Percentiles rank a stretch among this genome's conserved stretches.
Evolutionary conservation across 2,888 invertebrate genomes (phyloP).

Genomic region (Drosophila anomalipes): DNA sequence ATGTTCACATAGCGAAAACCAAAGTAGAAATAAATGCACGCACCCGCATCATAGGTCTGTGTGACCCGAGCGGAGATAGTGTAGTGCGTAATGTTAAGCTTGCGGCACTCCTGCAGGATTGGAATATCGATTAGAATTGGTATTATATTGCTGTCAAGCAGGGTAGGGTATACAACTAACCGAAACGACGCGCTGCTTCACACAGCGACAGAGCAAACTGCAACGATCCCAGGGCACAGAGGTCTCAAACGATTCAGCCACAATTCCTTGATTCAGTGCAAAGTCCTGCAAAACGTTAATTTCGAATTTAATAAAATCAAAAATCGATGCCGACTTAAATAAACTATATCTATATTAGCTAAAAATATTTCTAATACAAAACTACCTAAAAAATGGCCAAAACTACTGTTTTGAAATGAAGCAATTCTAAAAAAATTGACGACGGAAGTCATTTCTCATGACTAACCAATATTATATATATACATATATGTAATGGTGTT

Average conservation of each 20-base stretch:
- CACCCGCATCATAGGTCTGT: conserved; percentile 98
- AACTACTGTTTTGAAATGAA: neutral
- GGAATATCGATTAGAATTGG: too few relatives aligned
- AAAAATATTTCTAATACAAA: neutral
- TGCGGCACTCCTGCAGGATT: conserved; percentile 86
- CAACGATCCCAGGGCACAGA: conserved; percentile 98
- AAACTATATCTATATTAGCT: neutral
- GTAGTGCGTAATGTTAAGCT: conserved; percentile 87
- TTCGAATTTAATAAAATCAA: neutral
- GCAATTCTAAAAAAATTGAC: neutral
- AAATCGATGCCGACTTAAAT: neutral
- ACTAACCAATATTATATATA: neutral
- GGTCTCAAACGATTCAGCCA: conserved; percentile 99
- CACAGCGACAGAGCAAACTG: conserved; percentile 93
- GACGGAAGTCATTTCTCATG: neutral
- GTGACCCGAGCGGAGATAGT: conserved; percentile 94
- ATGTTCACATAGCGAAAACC: conserved; percentile 90
- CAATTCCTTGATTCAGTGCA: conserved; percentile 93
- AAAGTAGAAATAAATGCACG: conserved; percentile 98
- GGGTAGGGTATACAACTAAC: conserved; percentile 73
- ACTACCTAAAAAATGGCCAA: neutral
- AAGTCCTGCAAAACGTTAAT: conserved; percentile 89
- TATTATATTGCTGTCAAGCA: neutral
- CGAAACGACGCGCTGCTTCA: conserved; percentile 91
- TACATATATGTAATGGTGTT: too few relatives aligned